Conservation (phyloP, 2,797 vertebrate genomes). For the Hypotaenidia okinawae region DNA sequence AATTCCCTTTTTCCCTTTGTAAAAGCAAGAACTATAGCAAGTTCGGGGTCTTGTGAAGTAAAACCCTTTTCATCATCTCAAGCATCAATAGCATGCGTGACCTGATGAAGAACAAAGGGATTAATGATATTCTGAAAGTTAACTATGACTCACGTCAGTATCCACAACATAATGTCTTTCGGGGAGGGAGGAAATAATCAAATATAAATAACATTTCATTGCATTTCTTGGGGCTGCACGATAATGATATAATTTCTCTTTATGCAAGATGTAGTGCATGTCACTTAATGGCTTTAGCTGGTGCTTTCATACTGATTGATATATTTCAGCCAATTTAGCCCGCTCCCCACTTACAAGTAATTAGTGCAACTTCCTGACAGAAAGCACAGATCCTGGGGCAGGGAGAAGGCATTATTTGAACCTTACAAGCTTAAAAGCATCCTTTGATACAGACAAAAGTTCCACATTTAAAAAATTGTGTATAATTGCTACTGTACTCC, state of each 20-base stretch:
- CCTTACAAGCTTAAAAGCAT: not conserved
- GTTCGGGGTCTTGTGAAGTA: constrained; percentile 31
- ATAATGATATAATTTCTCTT: constrained; percentile 4
- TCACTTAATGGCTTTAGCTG: constrained; percentile 15
- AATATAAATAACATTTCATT: constrained; percentile 30
- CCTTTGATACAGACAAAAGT: not conserved
- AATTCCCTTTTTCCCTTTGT: constrained; percentile 25
- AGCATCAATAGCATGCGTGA: not conserved
- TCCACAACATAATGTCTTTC: not conserved
- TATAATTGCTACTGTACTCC: not conserved
- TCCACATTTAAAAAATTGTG: not conserved
- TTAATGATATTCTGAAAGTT: constrained; percentile 46
- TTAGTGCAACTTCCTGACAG: constrained; percentile 21
- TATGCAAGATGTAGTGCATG: not conserved
- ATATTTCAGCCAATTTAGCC: constrained; percentile 41
- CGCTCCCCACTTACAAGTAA: constrained; percentile 48
- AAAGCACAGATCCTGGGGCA: not conserved
- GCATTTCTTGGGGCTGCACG: not conserved
- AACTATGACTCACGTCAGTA: not conserved
- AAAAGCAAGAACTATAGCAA: constrained; percentile 2
- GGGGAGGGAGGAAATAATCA: not conserved
- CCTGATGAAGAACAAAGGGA: constrained; percentile 35
- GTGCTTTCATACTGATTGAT: constrained; percentile 51
- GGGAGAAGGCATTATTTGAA: constrained; percentile 1
- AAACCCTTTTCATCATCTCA: constrained; percentile 25